Percentiles rank a stretch among this genome's conserved stretches.
phyloP scores from a whole-genome alignment of 2,888 invertebrate genomes.

The Carcina quercana region DNA sequence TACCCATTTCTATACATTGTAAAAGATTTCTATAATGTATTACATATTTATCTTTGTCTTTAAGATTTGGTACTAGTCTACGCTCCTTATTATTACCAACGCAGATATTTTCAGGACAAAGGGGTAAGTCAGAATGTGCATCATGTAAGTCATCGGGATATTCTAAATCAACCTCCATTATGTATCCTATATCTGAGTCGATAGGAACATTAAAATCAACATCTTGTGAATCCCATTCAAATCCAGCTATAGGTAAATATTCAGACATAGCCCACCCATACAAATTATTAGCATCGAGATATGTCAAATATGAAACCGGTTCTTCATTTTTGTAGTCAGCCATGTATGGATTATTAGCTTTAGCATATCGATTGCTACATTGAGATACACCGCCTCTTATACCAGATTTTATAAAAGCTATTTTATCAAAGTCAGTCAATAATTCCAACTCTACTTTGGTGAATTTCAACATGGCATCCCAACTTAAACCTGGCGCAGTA shows the following conservation, averaged over 20 bases:
- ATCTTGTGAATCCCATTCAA: conserved; percentile 3
- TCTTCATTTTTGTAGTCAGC: neutral
- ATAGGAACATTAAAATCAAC: conserved; percentile 11
- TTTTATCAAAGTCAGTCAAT: neutral
- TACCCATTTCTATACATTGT: conserved; percentile 19
- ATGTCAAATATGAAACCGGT: neutral
- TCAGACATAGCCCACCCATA: neutral
- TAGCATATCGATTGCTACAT: conserved; percentile 1
- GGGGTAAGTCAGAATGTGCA: conserved; percentile 22
- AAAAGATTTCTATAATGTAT: conserved; percentile 23
- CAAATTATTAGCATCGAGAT: neutral
- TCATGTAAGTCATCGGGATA: conserved; percentile 24
- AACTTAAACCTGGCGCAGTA: conserved; percentile 3
- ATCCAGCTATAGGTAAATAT: neutral
- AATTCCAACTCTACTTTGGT: conserved; percentile 4
- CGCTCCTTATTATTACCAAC: no score
- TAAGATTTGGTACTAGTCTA: conserved; percentile 18
- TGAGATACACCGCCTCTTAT: conserved; percentile 2
- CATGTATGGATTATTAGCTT: conserved; percentile 3
- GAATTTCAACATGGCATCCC: conserved; percentile 4
- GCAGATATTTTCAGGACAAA: conserved; percentile 17
- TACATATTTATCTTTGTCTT: conserved; percentile 16
- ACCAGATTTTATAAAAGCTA: conserved; percentile 1
- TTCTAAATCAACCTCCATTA: conserved; percentile 28
- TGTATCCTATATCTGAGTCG: conserved; percentile 14